Percentiles rank a stretch among this genome's conserved stretches.
Conservation (phyloP, 2,797 vertebrate species). For the Paguma larvata region DNA sequence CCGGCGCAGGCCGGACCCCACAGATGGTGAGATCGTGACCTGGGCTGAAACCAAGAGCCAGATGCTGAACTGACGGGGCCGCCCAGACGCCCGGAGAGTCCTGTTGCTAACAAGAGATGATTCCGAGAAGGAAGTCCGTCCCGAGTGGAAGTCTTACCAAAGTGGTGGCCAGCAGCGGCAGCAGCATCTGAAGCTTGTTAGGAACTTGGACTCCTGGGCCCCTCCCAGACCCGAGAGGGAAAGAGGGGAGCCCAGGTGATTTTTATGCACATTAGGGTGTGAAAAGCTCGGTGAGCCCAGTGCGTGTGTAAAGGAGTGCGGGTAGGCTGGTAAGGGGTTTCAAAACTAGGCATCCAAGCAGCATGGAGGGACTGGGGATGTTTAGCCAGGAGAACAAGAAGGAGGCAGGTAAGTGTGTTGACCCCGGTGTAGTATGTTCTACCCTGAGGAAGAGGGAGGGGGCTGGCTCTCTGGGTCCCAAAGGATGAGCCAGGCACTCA, state of each 20-base stretch:
- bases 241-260: not conserved
- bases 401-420: not conserved
- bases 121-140: fast-evolving
- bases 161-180: fast-evolving
- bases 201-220: not conserved
- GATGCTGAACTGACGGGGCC: no score
- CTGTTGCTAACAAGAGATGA: not conserved
- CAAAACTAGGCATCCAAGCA: no score
- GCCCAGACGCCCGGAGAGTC: no score
- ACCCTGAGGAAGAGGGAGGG: no score
- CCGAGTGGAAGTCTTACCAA: not conserved
- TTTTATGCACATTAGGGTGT: fast-evolving
- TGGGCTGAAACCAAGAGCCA: no score
- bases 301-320: not conserved
- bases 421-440: no score
- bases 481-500: not conserved
- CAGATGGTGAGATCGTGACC: no score
- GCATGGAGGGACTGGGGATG: no score
- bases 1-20: no score
- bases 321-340: not conserved
- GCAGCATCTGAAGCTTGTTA: not conserved
- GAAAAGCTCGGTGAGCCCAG: not conserved
- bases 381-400: not conserved
- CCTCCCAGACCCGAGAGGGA: not conserved
- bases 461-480: not conserved